These are phyloP conservation scores for Branchellion lobata DNA, from an alignment of 2,888 invertebrate genomes.

Conservation along the genomic window DNA sequence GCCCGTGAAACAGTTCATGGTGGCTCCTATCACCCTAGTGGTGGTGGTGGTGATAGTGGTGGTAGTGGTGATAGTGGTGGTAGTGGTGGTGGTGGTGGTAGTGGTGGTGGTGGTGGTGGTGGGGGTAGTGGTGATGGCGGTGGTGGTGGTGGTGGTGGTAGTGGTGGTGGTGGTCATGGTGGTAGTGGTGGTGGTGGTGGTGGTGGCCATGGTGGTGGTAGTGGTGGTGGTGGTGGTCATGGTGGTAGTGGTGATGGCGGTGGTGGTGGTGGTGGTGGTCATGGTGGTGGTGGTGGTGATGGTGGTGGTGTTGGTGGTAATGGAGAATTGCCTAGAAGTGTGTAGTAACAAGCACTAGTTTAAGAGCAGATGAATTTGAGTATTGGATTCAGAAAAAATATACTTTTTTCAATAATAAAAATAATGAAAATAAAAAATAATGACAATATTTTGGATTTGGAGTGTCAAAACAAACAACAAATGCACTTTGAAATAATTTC, in stretches of 20 bases:
- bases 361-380: no score
- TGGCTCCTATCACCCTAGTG: slow-evolving; percentile 22
- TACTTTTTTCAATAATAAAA: no score
- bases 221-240: not conserved
- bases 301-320: no score
- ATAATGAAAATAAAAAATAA: no score
- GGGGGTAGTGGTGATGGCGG: not conserved
- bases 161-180: not conserved
- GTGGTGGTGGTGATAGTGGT: not conserved
- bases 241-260: not conserved
- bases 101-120: slow-evolving; percentile 22
- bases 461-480: no score
- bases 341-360: no score
- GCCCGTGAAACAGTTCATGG: slow-evolving; percentile 32
- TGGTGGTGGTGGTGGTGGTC: not conserved
- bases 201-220: not conserved
- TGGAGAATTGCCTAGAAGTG: not conserved
- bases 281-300: not conserved
- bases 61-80: not conserved
- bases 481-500: no score
- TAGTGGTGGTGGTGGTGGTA: not conserved
- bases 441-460: no score
- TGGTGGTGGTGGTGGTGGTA: no score
- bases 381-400: no score
- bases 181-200: not conserved